Conservation (phyloP, 2,113 vertebrate species). For the Chrysochloris asiatica region DNA sequence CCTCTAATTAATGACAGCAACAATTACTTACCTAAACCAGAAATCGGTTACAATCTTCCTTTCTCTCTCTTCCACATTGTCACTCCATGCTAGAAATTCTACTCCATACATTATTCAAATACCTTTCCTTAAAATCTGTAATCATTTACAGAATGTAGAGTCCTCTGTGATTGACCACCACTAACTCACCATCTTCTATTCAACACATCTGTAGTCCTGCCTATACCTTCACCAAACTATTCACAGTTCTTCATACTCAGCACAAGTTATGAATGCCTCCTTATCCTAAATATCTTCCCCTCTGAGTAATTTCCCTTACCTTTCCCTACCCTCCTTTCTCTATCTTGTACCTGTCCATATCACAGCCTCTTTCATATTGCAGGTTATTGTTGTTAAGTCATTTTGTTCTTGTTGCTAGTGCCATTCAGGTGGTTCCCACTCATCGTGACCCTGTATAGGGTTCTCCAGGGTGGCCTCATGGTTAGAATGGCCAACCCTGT, state of each 20-base stretch:
- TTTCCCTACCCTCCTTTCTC: not conserved
- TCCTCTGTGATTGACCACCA: not conserved
- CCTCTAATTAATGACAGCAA: not conserved
- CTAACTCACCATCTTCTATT: not conserved
- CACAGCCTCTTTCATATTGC: not conserved
- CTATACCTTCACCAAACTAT: not conserved
- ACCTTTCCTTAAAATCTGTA: not conserved
- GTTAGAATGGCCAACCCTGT: no score
- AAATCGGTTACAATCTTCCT: not conserved
- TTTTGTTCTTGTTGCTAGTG: no score
- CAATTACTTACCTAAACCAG: not conserved
- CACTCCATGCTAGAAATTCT: slow-evolving; percentile 5
- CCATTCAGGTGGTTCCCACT: no score
- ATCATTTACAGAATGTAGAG: no score
- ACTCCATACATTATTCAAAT: not conserved
- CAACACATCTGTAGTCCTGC: not conserved
- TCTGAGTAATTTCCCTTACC: not conserved
- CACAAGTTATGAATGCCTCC: not conserved
- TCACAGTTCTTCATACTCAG: not conserved
- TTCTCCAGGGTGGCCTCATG: no score
- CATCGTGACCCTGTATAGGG: no score
- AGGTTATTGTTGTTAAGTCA: no score
- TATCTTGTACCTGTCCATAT: not conserved
- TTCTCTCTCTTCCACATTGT: not conserved
- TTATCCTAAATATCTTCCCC: not conserved